phyloP scores from a whole-genome alignment of 2,797 vertebrate species.

The Gymnopithys bicolor region DNA sequence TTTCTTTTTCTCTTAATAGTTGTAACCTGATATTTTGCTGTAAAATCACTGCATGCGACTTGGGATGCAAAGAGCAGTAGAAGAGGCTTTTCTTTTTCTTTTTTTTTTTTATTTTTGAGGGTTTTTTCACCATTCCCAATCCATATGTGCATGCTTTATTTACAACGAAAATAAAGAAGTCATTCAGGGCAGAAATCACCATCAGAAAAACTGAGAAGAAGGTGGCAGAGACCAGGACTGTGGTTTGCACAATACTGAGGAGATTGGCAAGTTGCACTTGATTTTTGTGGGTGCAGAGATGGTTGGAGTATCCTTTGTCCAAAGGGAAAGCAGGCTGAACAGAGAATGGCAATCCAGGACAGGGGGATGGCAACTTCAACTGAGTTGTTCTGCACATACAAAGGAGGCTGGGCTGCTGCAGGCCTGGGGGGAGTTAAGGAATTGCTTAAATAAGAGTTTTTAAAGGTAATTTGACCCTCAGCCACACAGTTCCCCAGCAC shows the following conservation, averaged over 20 bases:
- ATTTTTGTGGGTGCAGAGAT: background rate
- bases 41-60: constrained; percentile 90
- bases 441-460: background rate
- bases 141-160: constrained; percentile 87
- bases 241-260: background rate
- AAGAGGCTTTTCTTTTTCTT: background rate
- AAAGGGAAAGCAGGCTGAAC: background rate
- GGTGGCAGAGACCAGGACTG: background rate
- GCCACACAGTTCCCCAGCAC: background rate
- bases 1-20: background rate
- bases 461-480: background rate
- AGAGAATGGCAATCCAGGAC: background rate
- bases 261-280: background rate
- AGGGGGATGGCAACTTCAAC: background rate
- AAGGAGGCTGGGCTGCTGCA: background rate
- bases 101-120: background rate
- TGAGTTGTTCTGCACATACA: background rate
- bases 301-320: background rate
- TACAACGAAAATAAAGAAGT: constrained; percentile 66
- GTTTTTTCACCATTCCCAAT: constrained; percentile 49
- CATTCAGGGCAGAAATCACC: constrained; percentile 8
- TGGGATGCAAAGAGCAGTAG: constrained; percentile 84
- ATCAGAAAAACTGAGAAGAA: background rate
- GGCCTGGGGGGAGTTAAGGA: background rate
- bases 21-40: constrained; percentile 29